These are phyloP conservation scores for Apoda limacodes DNA, from an alignment of 2,888 invertebrate genomes.

Conservation along the genomic window DNA sequence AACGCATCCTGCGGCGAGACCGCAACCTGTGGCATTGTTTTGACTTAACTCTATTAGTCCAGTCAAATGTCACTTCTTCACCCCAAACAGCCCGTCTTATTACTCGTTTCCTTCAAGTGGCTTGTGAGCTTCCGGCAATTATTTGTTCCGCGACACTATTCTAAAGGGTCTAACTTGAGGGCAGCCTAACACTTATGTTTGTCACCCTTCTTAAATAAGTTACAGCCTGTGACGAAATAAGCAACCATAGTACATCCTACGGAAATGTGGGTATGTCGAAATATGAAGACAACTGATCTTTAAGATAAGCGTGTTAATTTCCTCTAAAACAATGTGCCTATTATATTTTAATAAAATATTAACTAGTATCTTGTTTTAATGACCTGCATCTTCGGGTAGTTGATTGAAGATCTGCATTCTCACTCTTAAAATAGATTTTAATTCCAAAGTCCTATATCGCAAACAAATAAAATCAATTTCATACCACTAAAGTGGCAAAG, in stretches of 20 bases:
- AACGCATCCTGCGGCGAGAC: conserved; percentile 49
- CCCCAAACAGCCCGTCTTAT: conserved; percentile 42
- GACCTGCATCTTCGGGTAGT: too few species aligned
- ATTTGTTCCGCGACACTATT: conserved; percentile 55
- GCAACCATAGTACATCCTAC: conserved; percentile 46
- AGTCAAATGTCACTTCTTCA: conserved; percentile 63
- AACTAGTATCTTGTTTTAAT: too few species aligned
- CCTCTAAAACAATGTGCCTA: too few species aligned
- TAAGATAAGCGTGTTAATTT: too few species aligned
- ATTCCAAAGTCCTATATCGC: too few species aligned
- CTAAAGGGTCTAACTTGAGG: conserved; percentile 35
- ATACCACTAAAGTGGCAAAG: too few species aligned
- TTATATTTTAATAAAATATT: too few species aligned
- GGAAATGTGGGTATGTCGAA: conserved; percentile 58
- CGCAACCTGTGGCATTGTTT: conserved; percentile 55
- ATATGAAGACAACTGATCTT: too few species aligned
- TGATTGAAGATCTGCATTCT: too few species aligned
- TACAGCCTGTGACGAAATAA: conserved; percentile 55
- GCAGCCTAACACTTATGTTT: conserved; percentile 34
- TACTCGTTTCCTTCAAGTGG: conserved; percentile 47
- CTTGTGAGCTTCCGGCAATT: conserved; percentile 59
- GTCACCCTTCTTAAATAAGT: conserved; percentile 46
- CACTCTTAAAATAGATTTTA: too few species aligned
- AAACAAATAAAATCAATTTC: too few species aligned
- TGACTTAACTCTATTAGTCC: conserved; percentile 54